These are phyloP conservation scores for Cenopis cana DNA, from an alignment of 2,888 invertebrate species.

Conservation along the genomic window DNA sequence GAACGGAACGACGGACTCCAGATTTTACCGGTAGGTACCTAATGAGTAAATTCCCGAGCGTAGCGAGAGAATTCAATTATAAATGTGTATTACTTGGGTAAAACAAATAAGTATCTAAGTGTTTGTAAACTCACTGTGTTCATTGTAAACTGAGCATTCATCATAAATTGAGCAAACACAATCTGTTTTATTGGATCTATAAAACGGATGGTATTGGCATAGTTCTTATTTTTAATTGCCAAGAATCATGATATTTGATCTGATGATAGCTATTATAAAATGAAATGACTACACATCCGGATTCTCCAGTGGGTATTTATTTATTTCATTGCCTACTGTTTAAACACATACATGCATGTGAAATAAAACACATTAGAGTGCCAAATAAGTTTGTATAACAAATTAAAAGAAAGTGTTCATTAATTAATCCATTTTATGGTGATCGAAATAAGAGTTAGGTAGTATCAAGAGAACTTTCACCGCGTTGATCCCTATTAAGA, in stretches of 20 bases:
- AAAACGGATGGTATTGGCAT: slow-evolving; percentile 26
- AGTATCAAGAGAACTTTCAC: not conserved
- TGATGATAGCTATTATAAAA: too few species aligned
- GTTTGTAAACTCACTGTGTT: not conserved
- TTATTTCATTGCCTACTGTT: too few species aligned
- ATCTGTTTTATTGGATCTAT: slow-evolving; percentile 34
- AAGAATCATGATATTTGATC: slow-evolving; percentile 14
- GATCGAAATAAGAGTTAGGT: not conserved
- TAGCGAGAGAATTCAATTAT: too few species aligned
- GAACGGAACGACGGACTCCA: too few species aligned
- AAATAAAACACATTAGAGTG: too few species aligned
- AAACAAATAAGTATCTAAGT: not conserved
- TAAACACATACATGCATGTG: too few species aligned
- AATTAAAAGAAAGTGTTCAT: too few species aligned
- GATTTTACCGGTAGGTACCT: too few species aligned
- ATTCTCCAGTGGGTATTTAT: not conserved
- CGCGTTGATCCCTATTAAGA: too few species aligned
- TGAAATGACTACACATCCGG: slow-evolving; percentile 19
- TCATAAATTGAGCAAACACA: slow-evolving; percentile 34
- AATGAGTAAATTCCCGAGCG: too few species aligned
- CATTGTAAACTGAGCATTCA: not conserved
- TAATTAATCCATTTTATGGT: too few species aligned
- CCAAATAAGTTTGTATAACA: too few species aligned
- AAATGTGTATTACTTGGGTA: not conserved
- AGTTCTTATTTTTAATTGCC: slow-evolving; percentile 21